Percentiles rank a stretch among this genome's conserved stretches.
These are phyloP conservation scores for Apodemus sylvaticus DNA, from an alignment of 2,113 vertebrate species.

Conservation along the genomic window DNA sequence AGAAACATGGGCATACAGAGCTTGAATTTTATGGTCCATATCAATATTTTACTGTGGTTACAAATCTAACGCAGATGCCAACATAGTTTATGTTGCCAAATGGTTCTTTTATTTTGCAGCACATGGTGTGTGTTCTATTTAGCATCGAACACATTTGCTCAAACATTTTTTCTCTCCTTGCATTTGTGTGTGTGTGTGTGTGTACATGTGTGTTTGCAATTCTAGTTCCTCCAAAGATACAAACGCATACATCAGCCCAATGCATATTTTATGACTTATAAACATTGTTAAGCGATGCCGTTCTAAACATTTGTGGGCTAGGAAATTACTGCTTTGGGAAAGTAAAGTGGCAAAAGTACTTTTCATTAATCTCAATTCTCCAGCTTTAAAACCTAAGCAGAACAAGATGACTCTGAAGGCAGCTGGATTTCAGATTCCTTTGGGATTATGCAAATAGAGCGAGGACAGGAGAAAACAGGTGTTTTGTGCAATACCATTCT, in stretches of 20 bases:
- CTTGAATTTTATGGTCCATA: constrained; percentile 84
- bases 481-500: background rate
- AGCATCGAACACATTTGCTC: constrained; percentile 88
- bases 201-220: constrained; percentile 80
- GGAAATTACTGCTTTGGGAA: constrained; percentile 67
- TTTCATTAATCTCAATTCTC: constrained; percentile 70
- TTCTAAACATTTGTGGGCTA: constrained; percentile 54
- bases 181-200: background rate
- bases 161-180: constrained; percentile 75
- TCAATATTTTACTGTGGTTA: constrained; percentile 87
- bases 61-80: constrained; percentile 87
- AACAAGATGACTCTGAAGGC: background rate
- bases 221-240: constrained; percentile 81
- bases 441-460: background rate
- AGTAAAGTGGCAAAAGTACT: constrained; percentile 40
- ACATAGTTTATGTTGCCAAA: constrained; percentile 89
- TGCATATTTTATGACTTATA: constrained; percentile 78
- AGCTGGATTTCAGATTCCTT: constrained; percentile 49
- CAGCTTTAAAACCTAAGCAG: constrained; percentile 61
- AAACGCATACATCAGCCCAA: constrained; percentile 80
- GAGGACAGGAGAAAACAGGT: background rate
- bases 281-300: constrained; percentile 70
- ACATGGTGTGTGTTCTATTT: constrained; percentile 88
- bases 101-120: constrained; percentile 87
- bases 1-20: constrained; percentile 75